phyloP scores from a whole-genome alignment of 1,140 invertebrate genomes.

The Hydropsyche tenuis region DNA sequence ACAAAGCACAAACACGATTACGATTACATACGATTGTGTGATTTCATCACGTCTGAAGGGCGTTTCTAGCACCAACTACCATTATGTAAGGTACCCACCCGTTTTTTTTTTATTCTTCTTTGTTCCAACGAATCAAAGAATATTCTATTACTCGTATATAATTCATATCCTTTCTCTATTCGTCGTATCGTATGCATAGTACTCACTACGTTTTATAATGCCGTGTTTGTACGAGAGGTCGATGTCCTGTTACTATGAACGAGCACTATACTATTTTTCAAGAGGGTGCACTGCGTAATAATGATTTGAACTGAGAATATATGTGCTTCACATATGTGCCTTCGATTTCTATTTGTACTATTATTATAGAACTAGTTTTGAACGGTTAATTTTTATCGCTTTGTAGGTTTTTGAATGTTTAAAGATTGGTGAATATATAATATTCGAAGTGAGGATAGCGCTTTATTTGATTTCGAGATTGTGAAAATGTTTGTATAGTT shows the following conservation, averaged over 20 bases:
- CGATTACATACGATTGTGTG: no score
- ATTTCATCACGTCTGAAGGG: no score
- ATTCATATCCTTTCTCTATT: conserved; percentile 28
- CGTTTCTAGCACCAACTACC: no score
- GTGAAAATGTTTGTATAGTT: no score
- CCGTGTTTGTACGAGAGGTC: conserved; percentile 6
- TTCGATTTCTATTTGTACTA: no score
- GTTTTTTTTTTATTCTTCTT: conserved; percentile 31
- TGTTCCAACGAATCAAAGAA: conserved; percentile 30
- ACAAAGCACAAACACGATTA: no score
- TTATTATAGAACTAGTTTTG: no score
- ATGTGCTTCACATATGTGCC: not conserved
- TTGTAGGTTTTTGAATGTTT: no score
- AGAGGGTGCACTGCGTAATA: not conserved
- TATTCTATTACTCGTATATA: conserved; percentile 31
- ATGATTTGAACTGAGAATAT: not conserved
- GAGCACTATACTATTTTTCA: not conserved
- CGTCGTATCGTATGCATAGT: not conserved
- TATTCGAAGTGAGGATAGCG: no score
- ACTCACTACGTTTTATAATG: conserved; percentile 10
- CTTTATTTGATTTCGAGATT: no score
- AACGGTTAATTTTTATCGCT: no score
- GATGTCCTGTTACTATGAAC: not conserved
- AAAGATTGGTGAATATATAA: no score
- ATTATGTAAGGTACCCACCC: not conserved